Conservation (phyloP, 2,888 invertebrate genomes). For the Cryptus viduatorius region DNA sequence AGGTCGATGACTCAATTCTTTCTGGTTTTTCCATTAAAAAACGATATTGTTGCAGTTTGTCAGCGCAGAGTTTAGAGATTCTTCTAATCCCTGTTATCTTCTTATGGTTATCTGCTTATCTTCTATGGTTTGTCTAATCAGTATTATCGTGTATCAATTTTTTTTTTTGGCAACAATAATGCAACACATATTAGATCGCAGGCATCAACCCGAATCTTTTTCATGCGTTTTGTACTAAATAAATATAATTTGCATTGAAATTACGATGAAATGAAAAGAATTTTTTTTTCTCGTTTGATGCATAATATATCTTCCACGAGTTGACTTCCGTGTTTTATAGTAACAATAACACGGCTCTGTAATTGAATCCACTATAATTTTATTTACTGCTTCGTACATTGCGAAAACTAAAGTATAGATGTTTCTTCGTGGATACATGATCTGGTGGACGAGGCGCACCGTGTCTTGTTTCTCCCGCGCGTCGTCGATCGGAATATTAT, state of each 20-base stretch:
- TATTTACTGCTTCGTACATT: slow-evolving; percentile 1
- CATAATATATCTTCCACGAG: neutral
- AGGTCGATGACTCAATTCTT: neutral
- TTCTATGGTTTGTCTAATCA: no score
- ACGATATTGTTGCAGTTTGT: no score
- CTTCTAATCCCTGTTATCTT: no score
- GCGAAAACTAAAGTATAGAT: neutral
- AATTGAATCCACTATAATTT: slow-evolving; percentile 1
- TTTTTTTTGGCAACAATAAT: neutral
- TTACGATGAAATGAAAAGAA: neutral
- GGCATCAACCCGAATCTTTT: neutral
- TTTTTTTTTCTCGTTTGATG: neutral
- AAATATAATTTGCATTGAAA: neutral
- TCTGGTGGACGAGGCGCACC: neutral
- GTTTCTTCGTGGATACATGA: neutral
- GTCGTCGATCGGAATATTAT: neutral
- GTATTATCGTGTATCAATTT: no score
- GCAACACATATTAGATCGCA: neutral
- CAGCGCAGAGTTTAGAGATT: no score
- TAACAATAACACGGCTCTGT: neutral
- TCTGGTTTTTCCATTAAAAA: neutral
- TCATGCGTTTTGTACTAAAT: neutral
- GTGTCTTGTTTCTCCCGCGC: neutral
- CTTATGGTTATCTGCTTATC: no score
- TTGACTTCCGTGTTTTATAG: neutral